Conservation (phyloP, 1,140 invertebrate genomes). For the Hetaerina americana region DNA sequence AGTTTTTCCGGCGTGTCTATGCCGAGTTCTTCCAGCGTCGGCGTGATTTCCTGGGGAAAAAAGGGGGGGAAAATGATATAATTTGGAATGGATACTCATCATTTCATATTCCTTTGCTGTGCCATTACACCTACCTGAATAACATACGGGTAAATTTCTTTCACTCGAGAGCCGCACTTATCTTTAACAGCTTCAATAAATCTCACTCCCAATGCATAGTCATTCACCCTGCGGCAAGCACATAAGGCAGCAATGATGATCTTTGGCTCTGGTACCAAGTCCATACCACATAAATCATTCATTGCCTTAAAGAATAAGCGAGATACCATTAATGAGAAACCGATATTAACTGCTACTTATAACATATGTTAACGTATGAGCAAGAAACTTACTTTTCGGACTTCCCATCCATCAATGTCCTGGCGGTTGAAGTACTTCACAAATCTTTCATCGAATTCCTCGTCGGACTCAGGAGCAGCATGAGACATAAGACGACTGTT, state of each 20-base stretch:
- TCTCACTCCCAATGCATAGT: constrained; percentile 81
- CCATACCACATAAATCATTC: constrained; percentile 62
- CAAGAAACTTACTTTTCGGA: constrained; percentile 49
- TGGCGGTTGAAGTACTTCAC: constrained; percentile 73
- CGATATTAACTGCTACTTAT: not conserved
- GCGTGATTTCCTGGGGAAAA: constrained; percentile 66
- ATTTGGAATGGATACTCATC: no score
- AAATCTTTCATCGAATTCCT: constrained; percentile 62
- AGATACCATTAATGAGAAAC: no score
- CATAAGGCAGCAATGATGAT: constrained; percentile 83
- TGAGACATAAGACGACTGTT: not conserved
- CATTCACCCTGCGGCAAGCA: constrained; percentile 87
- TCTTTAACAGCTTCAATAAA: constrained; percentile 84
- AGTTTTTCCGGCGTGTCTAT: constrained; percentile 90
- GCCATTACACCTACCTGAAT: constrained; percentile 30
- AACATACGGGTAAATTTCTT: constrained; percentile 83
- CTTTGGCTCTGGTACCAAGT: constrained; percentile 89
- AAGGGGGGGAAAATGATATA: no score
- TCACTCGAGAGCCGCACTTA: constrained; percentile 70
- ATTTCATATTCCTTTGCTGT: no score
- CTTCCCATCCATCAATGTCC: constrained; percentile 94
- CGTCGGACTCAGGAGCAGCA: constrained; percentile 35
- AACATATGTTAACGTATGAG: not conserved
- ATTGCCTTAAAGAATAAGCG: constrained; percentile 33
- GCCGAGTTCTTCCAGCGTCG: constrained; percentile 85